Evolutionary conservation across 2,113 vertebrate genomes (phyloP), one percentile per base, ranked within the genome.

Genomic region (Stercorarius parasiticus): DNA sequence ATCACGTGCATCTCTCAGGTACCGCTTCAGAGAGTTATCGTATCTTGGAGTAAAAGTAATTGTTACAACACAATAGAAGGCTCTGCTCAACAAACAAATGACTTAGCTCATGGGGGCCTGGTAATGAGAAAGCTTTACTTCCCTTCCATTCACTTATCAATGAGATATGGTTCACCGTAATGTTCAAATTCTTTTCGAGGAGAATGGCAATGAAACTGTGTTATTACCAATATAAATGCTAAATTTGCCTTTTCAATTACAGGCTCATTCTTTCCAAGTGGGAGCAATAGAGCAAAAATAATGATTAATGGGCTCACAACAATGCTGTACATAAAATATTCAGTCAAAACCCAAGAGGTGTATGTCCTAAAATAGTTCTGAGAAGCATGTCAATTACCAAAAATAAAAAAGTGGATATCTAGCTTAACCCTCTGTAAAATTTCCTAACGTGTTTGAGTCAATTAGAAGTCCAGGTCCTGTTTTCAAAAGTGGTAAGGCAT

Each of bases 31-130:
- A 94, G 79, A 90, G 80, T 91, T 91, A 95, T 86, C 93, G 65
- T 97, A 96, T 97, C 92, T 97, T 56, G 82, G 86, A 94, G 82
- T 86, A 88, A 94, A 97, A 97, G 87, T 94, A 86, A 97, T 97
- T 96, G 92, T 92, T 92, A 53, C 22, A 89, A 79, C 29, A 97
- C 89, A 97, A 95, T 86, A 77, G 69, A 91, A 92, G 82, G 58
- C 93, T 97, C 91, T 81, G 86, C 92, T 97, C 72, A 88, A 91
- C 58, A 94, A 92, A 74, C 42, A 92, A 95, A 93, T 83, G 19
- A 88, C 78, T 86, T 71, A 7, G 89, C 78, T 96, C 76, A 53
- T 5, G 3, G 29, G 84, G 80, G 16, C 62, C 34, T 49, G 8
- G 49, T 88, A 59, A 81, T 79, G 77, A 95, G 82, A 91, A 61